Evolutionary conservation across 2,797 vertebrate species (phyloP), one percentile per base, ranked within the genome.

Genomic region (Sebastes hubbsi): DNA sequence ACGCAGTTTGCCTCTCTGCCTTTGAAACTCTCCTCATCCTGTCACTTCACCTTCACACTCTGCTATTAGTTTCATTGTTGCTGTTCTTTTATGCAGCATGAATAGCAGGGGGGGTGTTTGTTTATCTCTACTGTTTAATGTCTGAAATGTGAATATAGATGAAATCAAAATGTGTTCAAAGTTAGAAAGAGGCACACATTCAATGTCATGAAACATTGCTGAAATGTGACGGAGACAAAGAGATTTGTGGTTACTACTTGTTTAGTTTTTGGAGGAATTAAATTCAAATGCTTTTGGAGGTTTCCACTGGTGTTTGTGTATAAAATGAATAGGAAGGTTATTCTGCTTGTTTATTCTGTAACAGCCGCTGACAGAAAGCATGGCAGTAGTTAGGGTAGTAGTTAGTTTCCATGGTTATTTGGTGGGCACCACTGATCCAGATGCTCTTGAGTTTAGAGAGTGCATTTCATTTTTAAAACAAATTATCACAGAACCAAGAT

Each of bases 391-490:
- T 72, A 27, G 18, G 29, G 59, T 54, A 73, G 65, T 42, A 80
- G 68, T 86, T 82, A 70, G 84, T 93, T 91, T 89, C 87, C 85
- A 94, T 93, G 89, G 89, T 92, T 93, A 91, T 92, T 87, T 88
- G 80, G 79, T 77, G 66, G 61, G 69, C 89, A 85, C 86, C 78
- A 81, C 78, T 82, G 85, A 91, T 90, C 87, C 87, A 92, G 84
- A 90, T 87, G 68, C 77, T 92, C 83, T 91, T 86, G 64, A 81
- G 81, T 95, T 94, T 76, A 87, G 77, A 94, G 90, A 84, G 80
- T 86, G 74, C 75, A 88, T 93, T 94, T 92, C 73, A 92, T 92
- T 93, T 93, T 91, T 86, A 85, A 94, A 94, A 92, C 84, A 93
- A 91, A 92, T 91, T 86, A 89, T 88, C 89, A 87, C 81, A 77